phyloP scores from a whole-genome alignment of 2,113 vertebrate genomes.

The Melanostigma gelatinosum region DNA sequence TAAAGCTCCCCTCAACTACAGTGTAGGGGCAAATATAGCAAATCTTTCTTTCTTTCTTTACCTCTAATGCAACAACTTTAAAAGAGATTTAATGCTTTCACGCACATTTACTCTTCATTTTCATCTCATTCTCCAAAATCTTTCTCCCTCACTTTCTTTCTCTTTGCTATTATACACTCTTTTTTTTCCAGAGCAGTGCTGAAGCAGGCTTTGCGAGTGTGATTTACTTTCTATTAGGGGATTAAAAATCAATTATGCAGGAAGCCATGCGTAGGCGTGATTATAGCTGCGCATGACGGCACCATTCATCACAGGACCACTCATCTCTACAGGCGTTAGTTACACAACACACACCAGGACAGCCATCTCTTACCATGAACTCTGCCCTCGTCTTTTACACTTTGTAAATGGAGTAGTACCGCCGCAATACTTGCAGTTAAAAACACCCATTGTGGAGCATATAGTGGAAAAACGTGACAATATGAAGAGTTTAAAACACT shows the following conservation, averaged over 20 bases:
- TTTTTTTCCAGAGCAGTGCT: constrained; percentile 47
- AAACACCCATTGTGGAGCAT: not conserved
- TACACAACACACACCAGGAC: constrained; percentile 72
- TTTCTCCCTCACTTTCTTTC: constrained; percentile 8
- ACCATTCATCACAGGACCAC: constrained; percentile 83
- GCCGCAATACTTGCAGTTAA: constrained; percentile 31
- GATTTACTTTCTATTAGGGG: constrained; percentile 87
- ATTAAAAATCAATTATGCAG: constrained; percentile 89
- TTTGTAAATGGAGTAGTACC: constrained; percentile 52
- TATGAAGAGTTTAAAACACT: constrained; percentile 11
- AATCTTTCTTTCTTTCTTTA: constrained; percentile 1
- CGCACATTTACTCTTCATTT: constrained; percentile 52
- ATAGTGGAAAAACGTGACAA: not conserved
- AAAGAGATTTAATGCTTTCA: constrained; percentile 47
- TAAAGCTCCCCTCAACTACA: not conserved
- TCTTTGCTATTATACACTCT: constrained; percentile 53
- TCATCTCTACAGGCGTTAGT: constrained; percentile 79
- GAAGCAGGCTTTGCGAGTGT: constrained; percentile 77
- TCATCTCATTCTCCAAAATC: constrained; percentile 34
- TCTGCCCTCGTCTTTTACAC: constrained; percentile 71
- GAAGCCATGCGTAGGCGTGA: constrained; percentile 85
- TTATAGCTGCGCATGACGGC: constrained; percentile 81
- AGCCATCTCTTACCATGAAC: constrained; percentile 71
- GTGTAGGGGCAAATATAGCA: constrained; percentile 15
- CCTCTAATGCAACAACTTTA: constrained; percentile 32